Evolutionary conservation across 2,113 vertebrate genomes (phyloP).

Genomic region (Aldabrachelys gigantea): DNA sequence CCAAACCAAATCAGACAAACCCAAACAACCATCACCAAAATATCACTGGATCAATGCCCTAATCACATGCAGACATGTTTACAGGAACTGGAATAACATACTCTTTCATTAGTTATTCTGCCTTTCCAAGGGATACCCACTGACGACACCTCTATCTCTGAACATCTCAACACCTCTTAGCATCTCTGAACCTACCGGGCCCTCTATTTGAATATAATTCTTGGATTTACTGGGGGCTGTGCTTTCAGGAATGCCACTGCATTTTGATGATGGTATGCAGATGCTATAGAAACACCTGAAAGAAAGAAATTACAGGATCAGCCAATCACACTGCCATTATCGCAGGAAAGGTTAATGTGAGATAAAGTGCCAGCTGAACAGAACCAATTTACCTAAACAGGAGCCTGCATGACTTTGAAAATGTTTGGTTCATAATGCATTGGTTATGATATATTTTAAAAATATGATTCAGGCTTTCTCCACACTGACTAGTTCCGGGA

Average conservation of each 20-base stretch:
- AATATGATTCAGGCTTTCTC: not conserved
- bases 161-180: not conserved
- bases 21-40: not conserved
- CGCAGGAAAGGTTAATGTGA: not conserved
- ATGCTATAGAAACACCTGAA: not conserved
- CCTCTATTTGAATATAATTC: not conserved
- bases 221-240: not conserved
- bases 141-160: not conserved
- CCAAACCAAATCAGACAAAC: not conserved
- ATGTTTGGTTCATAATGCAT: not conserved
- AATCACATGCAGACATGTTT: not conserved
- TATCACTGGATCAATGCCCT: not conserved
- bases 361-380: not conserved
- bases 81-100: not conserved
- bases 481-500: rapidly evolving
- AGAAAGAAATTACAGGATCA: not conserved
- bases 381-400: not conserved
- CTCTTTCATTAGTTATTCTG: not conserved
- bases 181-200: not conserved
- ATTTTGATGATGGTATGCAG: not conserved
- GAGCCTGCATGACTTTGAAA: not conserved
- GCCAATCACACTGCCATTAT: not conserved
- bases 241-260: not conserved
- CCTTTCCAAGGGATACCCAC: not conserved
- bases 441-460: not conserved